Conservation (phyloP, 1,140 invertebrate species). For the Drosophila pseudoobscura region DNA sequence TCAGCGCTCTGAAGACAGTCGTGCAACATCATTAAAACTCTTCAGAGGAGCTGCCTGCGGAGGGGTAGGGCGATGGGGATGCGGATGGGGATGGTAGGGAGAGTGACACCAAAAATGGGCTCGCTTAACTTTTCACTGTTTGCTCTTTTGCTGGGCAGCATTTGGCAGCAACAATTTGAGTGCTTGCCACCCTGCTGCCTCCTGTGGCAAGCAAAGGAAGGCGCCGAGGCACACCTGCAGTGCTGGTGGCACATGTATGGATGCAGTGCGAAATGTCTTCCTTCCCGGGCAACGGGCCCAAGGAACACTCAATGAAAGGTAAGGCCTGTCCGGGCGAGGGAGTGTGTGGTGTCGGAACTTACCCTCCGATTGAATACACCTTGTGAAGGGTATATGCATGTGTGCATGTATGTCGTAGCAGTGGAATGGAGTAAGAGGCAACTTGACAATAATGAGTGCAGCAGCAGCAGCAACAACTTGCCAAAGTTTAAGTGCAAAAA, state of each 20-base stretch:
- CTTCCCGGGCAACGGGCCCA: background rate
- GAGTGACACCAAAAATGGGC: constrained; percentile 49
- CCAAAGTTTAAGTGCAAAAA: constrained; percentile 42
- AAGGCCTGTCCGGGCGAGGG: too few species aligned
- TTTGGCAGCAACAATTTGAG: constrained; percentile 57
- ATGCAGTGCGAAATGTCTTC: constrained; percentile 12
- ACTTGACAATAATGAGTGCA: constrained; percentile 67
- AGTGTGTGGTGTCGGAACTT: too few species aligned
- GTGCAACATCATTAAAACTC: constrained; percentile 73
- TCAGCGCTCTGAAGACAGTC: constrained; percentile 53
- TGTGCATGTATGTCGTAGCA: constrained; percentile 14
- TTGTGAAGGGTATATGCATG: too few species aligned
- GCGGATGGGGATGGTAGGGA: background rate
- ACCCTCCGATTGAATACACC: too few species aligned
- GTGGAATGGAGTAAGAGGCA: constrained; percentile 57
- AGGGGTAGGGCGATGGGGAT: background rate
- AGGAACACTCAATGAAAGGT: background rate
- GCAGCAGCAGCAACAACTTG: constrained; percentile 45
- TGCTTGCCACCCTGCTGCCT: background rate
- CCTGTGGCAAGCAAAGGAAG: too few species aligned
- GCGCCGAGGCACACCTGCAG: too few species aligned
- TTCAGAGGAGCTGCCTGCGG: constrained; percentile 10
- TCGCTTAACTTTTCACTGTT: constrained; percentile 71
- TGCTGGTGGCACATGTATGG: constrained; percentile 9
- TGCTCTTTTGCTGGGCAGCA: constrained; percentile 46